Conservation (phyloP, 92 coral and sea anemone genomes). For the Nematostella vectensis region DNA sequence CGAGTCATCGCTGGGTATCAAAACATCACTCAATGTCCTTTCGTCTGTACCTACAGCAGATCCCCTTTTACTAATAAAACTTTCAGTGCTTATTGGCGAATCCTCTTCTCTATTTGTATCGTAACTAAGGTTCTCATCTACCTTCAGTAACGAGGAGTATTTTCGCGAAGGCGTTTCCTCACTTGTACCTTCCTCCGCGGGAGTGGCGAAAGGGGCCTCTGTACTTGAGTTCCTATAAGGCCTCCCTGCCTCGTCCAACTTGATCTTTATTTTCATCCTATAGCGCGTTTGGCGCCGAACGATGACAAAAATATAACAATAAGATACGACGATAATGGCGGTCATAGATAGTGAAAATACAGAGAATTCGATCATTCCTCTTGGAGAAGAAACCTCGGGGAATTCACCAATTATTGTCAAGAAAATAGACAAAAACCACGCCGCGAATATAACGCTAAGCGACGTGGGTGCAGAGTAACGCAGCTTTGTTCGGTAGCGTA, state of each 20-base stretch:
- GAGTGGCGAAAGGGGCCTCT: not conserved
- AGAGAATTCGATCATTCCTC: conserved; percentile 26
- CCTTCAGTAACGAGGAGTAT: not conserved
- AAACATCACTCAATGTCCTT: no score
- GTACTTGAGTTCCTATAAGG: not conserved
- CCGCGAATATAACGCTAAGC: conserved; percentile 6
- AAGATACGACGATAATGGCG: conserved; percentile 12
- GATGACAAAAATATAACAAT: not conserved
- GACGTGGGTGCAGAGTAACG: conserved; percentile 13
- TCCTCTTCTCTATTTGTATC: no score
- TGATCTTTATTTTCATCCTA: not conserved
- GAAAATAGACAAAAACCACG: conserved; percentile 29
- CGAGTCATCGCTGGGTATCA: no score
- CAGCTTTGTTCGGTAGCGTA: conserved; percentile 31
- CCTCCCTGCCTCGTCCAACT: conserved; percentile 4
- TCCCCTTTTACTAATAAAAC: no score
- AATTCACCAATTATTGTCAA: conserved; percentile 32
- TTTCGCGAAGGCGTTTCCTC: not conserved
- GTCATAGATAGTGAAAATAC: conserved; percentile 37
- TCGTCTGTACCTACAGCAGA: no score
- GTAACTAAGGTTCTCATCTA: not conserved
- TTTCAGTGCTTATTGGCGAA: no score
- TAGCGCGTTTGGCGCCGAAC: not conserved
- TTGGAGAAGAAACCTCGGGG: conserved; percentile 26
- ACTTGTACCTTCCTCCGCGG: not conserved